A percentile compares a stretch with the other conserved stretches of the same genome.
phyloP scores from a whole-genome alignment of 2,113 vertebrate genomes.

The Scophthalmus maximus region DNA sequence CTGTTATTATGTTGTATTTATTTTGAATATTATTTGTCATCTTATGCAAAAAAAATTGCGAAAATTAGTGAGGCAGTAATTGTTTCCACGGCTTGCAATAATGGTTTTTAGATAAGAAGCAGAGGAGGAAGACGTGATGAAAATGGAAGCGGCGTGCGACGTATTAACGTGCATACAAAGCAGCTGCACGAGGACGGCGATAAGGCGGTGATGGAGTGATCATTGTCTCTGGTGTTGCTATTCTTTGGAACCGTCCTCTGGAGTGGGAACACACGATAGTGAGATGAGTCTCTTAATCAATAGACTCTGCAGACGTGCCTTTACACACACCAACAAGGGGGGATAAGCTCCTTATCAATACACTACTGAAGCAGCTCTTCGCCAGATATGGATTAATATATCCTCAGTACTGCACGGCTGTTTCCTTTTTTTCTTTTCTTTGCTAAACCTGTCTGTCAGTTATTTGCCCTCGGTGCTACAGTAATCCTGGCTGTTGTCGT shows the following conservation, averaged over 20 bases:
- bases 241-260: slow-evolving; percentile 42
- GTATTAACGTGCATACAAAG: slow-evolving; percentile 46
- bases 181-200: slow-evolving; percentile 21
- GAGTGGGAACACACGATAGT: slow-evolving; percentile 47
- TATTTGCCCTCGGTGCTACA: slow-evolving; percentile 47
- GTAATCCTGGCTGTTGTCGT: slow-evolving; percentile 29
- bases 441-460: slow-evolving; percentile 30
- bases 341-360: slow-evolving; percentile 68
- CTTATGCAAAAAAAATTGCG: slow-evolving; percentile 1
- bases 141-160: slow-evolving; percentile 17
- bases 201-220: slow-evolving; percentile 58
- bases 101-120: slow-evolving; percentile 40
- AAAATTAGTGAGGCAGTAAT: slow-evolving; percentile 10
- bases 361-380: slow-evolving; percentile 38
- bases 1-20: slow-evolving; percentile 8
- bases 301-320: slow-evolving; percentile 40
- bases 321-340: slow-evolving; percentile 40
- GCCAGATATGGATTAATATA: slow-evolving; percentile 58
- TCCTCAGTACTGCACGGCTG: slow-evolving; percentile 31
- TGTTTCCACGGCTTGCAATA: slow-evolving; percentile 7
- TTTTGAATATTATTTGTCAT: background rate
- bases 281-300: slow-evolving; percentile 58
- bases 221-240: slow-evolving; percentile 41
- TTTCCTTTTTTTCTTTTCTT: background rate
- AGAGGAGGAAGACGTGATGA: slow-evolving; percentile 11